phyloP scores from a whole-genome alignment of 2,888 invertebrate genomes.

The Trichogramma evanescens region DNA sequence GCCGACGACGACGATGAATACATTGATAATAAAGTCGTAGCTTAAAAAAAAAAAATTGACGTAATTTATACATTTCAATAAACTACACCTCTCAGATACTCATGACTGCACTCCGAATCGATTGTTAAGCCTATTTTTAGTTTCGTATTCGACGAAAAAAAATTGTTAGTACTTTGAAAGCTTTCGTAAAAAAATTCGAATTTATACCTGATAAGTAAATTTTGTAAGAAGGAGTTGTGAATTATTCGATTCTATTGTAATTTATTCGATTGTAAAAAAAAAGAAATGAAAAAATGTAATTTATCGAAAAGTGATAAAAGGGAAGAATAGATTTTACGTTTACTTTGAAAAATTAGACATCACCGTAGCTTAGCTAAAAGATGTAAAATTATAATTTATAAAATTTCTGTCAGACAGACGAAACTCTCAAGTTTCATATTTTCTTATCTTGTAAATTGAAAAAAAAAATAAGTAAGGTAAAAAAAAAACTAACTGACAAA shows the following conservation, averaged over 20 bases:
- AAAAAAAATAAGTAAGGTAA: neutral
- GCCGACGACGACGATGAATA: conserved; percentile 41
- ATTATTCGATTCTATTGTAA: no score
- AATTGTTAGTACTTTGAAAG: no score
- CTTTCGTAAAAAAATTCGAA: no score
- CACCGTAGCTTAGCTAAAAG: conserved; percentile 6
- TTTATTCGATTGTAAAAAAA: no score
- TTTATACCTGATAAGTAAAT: no score
- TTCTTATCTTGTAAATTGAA: conserved; percentile 17
- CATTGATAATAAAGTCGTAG: conserved; percentile 36
- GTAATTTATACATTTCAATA: neutral
- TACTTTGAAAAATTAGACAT: neutral
- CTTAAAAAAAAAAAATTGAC: conserved; percentile 21
- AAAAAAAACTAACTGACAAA: neutral
- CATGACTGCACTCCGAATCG: neutral
- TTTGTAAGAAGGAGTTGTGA: no score
- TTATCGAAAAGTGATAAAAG: no score
- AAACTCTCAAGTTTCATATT: conserved; percentile 17
- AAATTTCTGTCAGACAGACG: conserved; percentile 16
- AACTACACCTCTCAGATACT: conserved; percentile 18
- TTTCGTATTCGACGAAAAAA: no score
- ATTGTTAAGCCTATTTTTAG: no score
- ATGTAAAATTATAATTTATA: conserved; percentile 4
- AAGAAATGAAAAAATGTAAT: no score
- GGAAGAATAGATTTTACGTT: no score